phyloP scores from a whole-genome alignment of 2,888 invertebrate species.

The Petrolisthes manimaculis region DNA sequence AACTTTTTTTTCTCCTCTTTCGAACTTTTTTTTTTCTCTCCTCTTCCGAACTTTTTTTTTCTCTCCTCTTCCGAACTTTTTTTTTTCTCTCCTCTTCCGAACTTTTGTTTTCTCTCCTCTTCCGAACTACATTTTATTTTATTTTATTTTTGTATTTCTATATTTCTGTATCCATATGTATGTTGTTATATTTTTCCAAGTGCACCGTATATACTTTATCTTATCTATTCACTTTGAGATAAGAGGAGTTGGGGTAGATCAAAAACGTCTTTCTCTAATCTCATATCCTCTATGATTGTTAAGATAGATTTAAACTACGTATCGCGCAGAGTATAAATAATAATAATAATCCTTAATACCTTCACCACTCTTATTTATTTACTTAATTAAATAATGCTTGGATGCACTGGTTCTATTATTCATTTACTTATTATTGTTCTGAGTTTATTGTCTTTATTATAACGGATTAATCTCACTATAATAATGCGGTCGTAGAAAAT shows the following conservation, averaged over 20 bases:
- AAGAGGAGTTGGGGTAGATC: conserved; percentile 42
- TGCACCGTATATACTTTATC: conserved; percentile 1
- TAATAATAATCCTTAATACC: background rate
- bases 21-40: no score
- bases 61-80: no score
- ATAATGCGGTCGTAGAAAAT: background rate
- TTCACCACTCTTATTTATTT: no score
- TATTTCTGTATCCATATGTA: no score
- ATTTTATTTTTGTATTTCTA: no score
- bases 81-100: no score
- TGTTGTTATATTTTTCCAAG: no score
- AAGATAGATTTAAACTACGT: conserved; percentile 38
- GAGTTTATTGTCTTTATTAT: conserved; percentile 11
- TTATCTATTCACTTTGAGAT: conserved; percentile 8
- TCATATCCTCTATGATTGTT: conserved; percentile 41
- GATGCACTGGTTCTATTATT: background rate
- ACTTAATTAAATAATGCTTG: background rate
- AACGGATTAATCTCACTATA: background rate
- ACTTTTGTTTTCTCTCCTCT: no score
- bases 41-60: no score
- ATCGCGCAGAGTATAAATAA: conserved; percentile 31
- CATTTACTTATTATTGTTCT: conserved; percentile 3
- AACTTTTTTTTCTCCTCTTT: no score
- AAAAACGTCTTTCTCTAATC: conserved; percentile 36
- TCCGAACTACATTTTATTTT: no score